Evolutionary conservation across 2,888 invertebrate species (phyloP).

Genomic region (Oasisia sp.): DNA sequence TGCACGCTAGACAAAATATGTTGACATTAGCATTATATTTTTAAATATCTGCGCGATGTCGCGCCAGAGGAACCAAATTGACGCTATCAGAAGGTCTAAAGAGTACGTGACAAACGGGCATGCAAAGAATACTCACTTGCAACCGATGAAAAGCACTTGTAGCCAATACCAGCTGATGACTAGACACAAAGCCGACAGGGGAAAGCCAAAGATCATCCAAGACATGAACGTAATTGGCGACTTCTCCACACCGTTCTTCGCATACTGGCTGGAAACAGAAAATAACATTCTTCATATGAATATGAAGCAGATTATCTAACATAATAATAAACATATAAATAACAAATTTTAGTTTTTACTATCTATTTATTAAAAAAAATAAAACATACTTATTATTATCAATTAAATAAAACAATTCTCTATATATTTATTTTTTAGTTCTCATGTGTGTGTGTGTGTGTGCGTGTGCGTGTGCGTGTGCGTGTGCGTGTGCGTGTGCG

Average conservation of each 20-base stretch:
- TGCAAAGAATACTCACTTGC: slow-evolving; percentile 19
- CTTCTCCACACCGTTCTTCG: slow-evolving; percentile 40
- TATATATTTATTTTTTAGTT: too few species aligned
- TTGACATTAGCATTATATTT: not conserved
- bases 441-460: too few species aligned
- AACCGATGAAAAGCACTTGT: slow-evolving; percentile 34
- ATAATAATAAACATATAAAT: too few species aligned
- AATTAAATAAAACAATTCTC: too few species aligned
- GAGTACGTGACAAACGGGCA: not conserved
- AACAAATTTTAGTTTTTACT: too few species aligned
- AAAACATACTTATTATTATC: too few species aligned
- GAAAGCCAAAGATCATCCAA: slow-evolving; percentile 56
- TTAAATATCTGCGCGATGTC: not conserved
- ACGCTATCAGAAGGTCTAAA: not conserved
- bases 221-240: slow-evolving; percentile 55
- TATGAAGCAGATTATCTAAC: too few species aligned
- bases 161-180: slow-evolving; percentile 55
- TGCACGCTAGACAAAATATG: too few species aligned
- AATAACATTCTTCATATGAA: too few species aligned
- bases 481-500: too few species aligned
- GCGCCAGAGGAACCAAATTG: not conserved
- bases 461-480: too few species aligned
- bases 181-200: slow-evolving; percentile 54
- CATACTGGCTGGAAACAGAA: slow-evolving; percentile 25
- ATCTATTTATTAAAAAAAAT: too few species aligned